Evolutionary conservation across 1,140 invertebrate genomes (phyloP).

Genomic region (Drosophila navojoa): DNA sequence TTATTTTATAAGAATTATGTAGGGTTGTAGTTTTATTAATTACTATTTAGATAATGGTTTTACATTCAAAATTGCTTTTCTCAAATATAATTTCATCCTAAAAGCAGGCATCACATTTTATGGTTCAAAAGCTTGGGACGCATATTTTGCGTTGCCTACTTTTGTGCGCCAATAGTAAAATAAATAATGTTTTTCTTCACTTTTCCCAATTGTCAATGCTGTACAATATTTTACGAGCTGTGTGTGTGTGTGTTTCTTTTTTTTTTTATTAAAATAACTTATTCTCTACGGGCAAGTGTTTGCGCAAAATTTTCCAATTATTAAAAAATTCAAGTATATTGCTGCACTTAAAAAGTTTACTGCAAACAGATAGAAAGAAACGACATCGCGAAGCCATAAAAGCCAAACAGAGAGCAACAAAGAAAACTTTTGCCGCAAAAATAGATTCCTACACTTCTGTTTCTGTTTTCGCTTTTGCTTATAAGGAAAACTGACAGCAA

Average conservation of each 20-base stretch:
- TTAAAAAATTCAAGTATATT: slow-evolving; percentile 39
- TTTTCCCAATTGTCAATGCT: neutral
- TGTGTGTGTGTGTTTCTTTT: neutral
- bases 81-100: neutral
- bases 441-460: slow-evolving; percentile 38
- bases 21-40: too few relatives aligned
- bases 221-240: slow-evolving; percentile 11
- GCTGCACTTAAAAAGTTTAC: slow-evolving; percentile 47
- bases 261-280: slow-evolving; percentile 36
- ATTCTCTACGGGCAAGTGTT: slow-evolving; percentile 16
- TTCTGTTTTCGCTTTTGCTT: slow-evolving; percentile 32
- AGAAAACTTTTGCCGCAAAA: slow-evolving; percentile 46
- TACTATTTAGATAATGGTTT: too few relatives aligned
- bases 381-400: slow-evolving; percentile 39
- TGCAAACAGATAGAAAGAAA: slow-evolving; percentile 4
- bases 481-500: slow-evolving; percentile 17
- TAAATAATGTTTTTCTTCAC: neutral
- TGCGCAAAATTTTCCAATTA: slow-evolving; percentile 32
- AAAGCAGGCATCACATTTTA: slow-evolving; percentile 3
- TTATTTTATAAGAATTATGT: neutral
- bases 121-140: neutral
- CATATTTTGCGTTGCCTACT: neutral
- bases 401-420: slow-evolving; percentile 27
- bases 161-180: slow-evolving; percentile 7
- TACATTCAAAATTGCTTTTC: neutral